phyloP scores from a whole-genome alignment of 2,113 vertebrate species.

The Collichthys lucidus region DNA sequence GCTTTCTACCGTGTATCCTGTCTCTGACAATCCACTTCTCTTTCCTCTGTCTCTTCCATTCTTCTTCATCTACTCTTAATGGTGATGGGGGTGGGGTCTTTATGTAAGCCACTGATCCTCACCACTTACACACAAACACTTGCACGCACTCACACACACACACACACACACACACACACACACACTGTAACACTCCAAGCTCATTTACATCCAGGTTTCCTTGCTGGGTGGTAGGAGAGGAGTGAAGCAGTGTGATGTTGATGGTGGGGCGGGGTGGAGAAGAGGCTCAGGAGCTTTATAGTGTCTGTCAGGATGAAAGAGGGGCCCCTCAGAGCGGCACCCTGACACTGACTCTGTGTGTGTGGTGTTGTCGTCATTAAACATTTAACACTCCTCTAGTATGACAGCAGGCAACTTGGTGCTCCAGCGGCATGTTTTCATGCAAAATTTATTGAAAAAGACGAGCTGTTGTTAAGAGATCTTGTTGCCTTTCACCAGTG shows the following conservation, averaged over 20 bases:
- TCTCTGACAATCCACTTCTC: slow-evolving; percentile 50
- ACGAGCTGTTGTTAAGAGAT: slow-evolving; percentile 88
- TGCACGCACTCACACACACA: slow-evolving; percentile 22
- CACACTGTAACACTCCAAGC: slow-evolving; percentile 36
- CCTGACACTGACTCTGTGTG: slow-evolving; percentile 91
- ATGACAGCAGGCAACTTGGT: slow-evolving; percentile 95
- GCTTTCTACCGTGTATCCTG: slow-evolving; percentile 44
- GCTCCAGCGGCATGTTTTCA: slow-evolving; percentile 92
- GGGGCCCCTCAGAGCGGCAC: slow-evolving; percentile 87
- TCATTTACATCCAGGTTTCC: slow-evolving; percentile 91
- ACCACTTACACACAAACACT: slow-evolving; percentile 39
- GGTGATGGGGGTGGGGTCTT: slow-evolving; percentile 61
- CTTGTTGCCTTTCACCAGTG: slow-evolving; percentile 90
- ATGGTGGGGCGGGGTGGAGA: slow-evolving; percentile 58
- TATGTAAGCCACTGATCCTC: slow-evolving; percentile 47
- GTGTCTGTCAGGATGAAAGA: slow-evolving; percentile 94
- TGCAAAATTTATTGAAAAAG: slow-evolving; percentile 98
- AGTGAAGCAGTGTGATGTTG: slow-evolving; percentile 57
- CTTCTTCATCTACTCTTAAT: slow-evolving; percentile 57
- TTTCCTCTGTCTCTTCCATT: slow-evolving; percentile 33
- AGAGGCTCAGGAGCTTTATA: slow-evolving; percentile 74
- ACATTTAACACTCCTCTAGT: slow-evolving; percentile 95
- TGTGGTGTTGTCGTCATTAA: slow-evolving; percentile 98
- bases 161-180: slow-evolving; percentile 26
- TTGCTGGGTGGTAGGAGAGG: slow-evolving; percentile 70